phyloP scores from a whole-genome alignment of 2,888 invertebrate species.

The Merodon equestris region DNA sequence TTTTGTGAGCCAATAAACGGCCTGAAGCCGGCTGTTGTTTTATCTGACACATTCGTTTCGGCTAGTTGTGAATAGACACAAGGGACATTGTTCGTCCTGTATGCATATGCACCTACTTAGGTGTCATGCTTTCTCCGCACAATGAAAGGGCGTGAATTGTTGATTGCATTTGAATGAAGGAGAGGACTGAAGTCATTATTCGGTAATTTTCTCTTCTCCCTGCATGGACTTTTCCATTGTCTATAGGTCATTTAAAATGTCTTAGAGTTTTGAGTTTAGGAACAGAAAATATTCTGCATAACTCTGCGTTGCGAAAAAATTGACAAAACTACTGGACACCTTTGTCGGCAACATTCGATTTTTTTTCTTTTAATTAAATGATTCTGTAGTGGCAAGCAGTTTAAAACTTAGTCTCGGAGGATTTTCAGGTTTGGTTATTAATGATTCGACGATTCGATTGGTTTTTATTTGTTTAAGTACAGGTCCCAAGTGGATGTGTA shows the following conservation, averaged over 20 bases:
- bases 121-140: constrained; percentile 59
- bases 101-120: constrained; percentile 9
- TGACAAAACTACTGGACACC: constrained; percentile 6
- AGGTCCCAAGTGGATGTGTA: constrained; percentile 45
- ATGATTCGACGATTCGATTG: constrained; percentile 35
- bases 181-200: constrained; percentile 53
- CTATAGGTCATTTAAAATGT: constrained; percentile 42
- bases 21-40: constrained; percentile 46
- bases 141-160: constrained; percentile 72
- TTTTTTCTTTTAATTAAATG: constrained; percentile 20
- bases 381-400: not conserved
- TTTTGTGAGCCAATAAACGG: constrained; percentile 36
- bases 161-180: constrained; percentile 68
- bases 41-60: constrained; percentile 56
- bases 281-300: constrained; percentile 3
- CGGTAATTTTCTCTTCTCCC: constrained; percentile 53
- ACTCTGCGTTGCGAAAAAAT: not conserved
- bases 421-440: constrained; percentile 11
- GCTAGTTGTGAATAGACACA: constrained; percentile 50
- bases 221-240: constrained; percentile 25
- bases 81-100: constrained; percentile 33
- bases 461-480: constrained; percentile 48
- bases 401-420: constrained; percentile 22
- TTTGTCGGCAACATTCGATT: not conserved
- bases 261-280: constrained; percentile 15